phyloP scores from a whole-genome alignment of 2,888 invertebrate genomes.

The Rhamphomyia laevipes region DNA sequence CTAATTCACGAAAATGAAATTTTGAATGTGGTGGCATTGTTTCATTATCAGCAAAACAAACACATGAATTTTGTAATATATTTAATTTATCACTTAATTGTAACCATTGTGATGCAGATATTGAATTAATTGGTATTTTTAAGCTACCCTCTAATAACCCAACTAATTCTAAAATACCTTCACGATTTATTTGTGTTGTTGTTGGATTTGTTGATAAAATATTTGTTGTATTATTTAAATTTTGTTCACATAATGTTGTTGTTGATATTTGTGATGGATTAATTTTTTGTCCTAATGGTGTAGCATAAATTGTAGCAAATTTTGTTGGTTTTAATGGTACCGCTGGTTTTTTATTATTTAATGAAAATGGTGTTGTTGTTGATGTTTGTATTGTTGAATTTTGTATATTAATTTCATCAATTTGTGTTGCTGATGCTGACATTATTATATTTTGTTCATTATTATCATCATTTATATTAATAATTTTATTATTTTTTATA shows the following conservation, averaged over 20 bases:
- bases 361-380: conserved; percentile 14
- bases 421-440: neutral
- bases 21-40: conserved; percentile 74
- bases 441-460: conserved; percentile 2
- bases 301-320: conserved; percentile 58
- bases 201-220: conserved; percentile 39
- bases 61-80: conserved; percentile 69
- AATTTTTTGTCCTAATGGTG: conserved; percentile 44
- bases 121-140: conserved; percentile 41
- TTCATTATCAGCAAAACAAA: conserved; percentile 67
- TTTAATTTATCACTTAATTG: conserved; percentile 72
- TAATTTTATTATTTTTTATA: neutral
- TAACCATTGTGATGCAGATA: conserved; percentile 57
- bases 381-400: conserved; percentile 7
- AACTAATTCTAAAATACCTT: conserved; percentile 53
- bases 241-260: conserved; percentile 8
- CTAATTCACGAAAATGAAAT: conserved; percentile 71
- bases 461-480: neutral
- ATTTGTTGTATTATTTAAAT: conserved; percentile 11
- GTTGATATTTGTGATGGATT: conserved; percentile 24
- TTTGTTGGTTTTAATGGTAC: conserved; percentile 58
- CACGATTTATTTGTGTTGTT: conserved; percentile 40
- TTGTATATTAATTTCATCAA: neutral
- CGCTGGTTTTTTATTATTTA: conserved; percentile 47
- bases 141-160: conserved; percentile 52